Conservation (phyloP, 2,888 invertebrate species). For the Eristalis tenax region DNA sequence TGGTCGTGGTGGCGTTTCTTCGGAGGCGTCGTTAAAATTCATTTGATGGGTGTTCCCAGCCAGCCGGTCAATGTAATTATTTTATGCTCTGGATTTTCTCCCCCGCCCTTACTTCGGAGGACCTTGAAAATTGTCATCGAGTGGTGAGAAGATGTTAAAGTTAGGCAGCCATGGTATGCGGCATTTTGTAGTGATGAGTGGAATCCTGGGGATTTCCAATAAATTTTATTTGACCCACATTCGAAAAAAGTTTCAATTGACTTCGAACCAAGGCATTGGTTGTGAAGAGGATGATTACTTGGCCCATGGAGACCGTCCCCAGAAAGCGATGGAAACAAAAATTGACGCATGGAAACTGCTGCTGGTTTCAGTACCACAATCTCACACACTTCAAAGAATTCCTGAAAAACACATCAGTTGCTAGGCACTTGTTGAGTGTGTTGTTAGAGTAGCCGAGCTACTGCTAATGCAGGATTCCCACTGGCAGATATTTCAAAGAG, state of each 20-base stretch:
- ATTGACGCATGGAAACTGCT: too few relatives aligned
- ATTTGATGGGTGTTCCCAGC: conserved; percentile 23
- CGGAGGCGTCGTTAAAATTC: conserved; percentile 16
- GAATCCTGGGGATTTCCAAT: not conserved
- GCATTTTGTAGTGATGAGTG: not conserved
- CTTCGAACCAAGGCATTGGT: too few relatives aligned
- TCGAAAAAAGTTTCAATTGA: not conserved
- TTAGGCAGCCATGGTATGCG: not conserved
- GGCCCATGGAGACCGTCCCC: too few relatives aligned
- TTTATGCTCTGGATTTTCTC: not conserved
- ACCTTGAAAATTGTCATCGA: not conserved
- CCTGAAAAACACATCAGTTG: too few relatives aligned
- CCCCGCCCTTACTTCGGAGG: too few relatives aligned
- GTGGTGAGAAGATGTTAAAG: not conserved
- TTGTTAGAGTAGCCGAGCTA: too few relatives aligned
- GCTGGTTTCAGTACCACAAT: too few relatives aligned
- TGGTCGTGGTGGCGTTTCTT: not conserved
- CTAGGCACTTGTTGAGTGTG: too few relatives aligned
- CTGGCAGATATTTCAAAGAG: too few relatives aligned
- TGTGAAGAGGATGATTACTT: not conserved
- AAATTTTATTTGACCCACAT: not conserved
- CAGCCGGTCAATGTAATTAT: conserved; percentile 32
- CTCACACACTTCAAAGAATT: too few relatives aligned
- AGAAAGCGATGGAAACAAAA: too few relatives aligned
- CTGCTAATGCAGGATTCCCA: too few relatives aligned